Conservation (phyloP, 1,140 invertebrate species). For the Cyclargus thomasi region DNA sequence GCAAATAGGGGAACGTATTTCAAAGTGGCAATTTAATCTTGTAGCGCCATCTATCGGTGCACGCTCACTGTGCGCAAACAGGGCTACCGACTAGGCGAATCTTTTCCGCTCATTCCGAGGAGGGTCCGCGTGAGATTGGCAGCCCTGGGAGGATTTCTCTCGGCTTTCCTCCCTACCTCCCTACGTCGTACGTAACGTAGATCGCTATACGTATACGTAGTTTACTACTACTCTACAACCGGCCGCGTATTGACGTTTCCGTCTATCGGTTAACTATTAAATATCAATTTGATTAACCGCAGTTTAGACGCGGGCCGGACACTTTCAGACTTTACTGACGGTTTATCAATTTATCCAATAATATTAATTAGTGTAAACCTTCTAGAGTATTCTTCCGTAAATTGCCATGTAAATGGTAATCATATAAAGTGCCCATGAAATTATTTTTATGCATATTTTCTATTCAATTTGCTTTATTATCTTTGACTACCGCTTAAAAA, state of each 20-base stretch:
- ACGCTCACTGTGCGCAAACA: slow-evolving; percentile 18
- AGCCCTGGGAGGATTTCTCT: neutral
- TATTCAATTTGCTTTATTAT: too few species aligned
- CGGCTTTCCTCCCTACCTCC: neutral
- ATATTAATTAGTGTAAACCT: too few species aligned
- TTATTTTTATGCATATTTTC: too few species aligned
- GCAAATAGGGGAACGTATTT: slow-evolving; percentile 37
- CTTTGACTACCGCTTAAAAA: too few species aligned
- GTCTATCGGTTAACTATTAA: slow-evolving; percentile 18
- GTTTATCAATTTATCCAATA: too few species aligned
- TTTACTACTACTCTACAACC: slow-evolving; percentile 10
- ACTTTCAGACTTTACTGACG: neutral
- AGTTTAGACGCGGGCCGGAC: neutral
- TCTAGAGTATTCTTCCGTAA: too few species aligned
- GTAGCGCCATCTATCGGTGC: slow-evolving; percentile 56
- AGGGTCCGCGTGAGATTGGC: neutral
- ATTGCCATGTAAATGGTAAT: too few species aligned
- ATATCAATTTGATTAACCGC: slow-evolving; percentile 18
- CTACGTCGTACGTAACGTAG: neutral
- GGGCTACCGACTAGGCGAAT: neutral
- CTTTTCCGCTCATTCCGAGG: neutral
- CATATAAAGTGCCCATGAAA: too few species aligned
- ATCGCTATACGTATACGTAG: neutral
- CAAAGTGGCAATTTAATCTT: slow-evolving; percentile 58
- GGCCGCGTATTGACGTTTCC: slow-evolving; percentile 17